Base-by-base conservation (phyloP, 2,888 invertebrate genomes). In the Harpagoxenus sublaevis region DNA sequence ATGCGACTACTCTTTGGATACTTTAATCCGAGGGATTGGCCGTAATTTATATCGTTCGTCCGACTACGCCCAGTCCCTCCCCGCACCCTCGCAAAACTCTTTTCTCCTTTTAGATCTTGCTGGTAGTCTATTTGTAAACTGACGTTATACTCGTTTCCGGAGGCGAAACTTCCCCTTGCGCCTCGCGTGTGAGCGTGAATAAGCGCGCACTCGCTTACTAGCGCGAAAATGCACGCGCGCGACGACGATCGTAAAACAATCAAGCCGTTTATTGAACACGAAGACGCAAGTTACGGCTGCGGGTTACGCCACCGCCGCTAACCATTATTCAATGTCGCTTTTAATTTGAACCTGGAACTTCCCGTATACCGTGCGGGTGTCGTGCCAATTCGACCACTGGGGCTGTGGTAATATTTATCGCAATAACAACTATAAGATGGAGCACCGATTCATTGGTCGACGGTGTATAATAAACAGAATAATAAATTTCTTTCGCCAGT, bases 11-110 rank as follows among this genome's bases (percentile, higher is more conserved):
- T 92, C 92, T 88, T 90, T 89, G 92, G 93, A 93, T 93, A 92
- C 93, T 93, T 93, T 93, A 93, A 93, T 93, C 93, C 93, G 85
- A 78, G 87, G 92, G 89, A 93, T 91, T 90, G 90, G 83, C 88
- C 84, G 91, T 91, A 91, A 91, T 91, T 91, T 91, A 91, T 91
- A 91, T 89, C 91, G 88, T 91, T 90, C 90, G 86, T 71, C 74
- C 85, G 70, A 77, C 90, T 89, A 85, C 87, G 85, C 84, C 85
- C 87, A 60, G 28, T 75, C 65, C 73, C 70, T 60, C 74, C 51
- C 74, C 51, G 23, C 55, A 68, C 73, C 45, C 62, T 42, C 62
- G 23, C 31, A 35, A 48, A 35, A 45, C 66, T 42, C 31, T 62
- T 51, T 78, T 28, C 48, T 68, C 48, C 55, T 81, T 55, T 60